Evolutionary conservation across 2,113 vertebrate genomes (phyloP), one percentile per base, ranked within the genome.

Genomic region (Ctenodactylus gundi): DNA sequence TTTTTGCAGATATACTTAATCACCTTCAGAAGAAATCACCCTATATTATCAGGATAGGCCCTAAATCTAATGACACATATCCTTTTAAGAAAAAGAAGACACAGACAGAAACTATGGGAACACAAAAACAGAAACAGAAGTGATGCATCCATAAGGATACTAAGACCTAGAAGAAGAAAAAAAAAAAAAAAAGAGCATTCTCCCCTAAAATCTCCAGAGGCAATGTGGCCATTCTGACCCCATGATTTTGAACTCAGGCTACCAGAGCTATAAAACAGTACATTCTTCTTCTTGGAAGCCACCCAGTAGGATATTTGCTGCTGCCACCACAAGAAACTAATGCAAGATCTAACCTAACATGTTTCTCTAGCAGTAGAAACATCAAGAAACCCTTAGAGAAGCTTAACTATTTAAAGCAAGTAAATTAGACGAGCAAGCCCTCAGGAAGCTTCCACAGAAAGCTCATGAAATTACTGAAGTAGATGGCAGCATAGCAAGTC

Each of bases 21-120:
- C 10, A 86, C 72, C 29, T n/a, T 70, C 49, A 84, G 31, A 91
- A 67, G 34, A 97, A 49, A 86, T 75, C 85, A 94, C 68, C 44
- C 94, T 84, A n/a, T 65, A 91, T 94, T 95, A 86, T 49, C n/a
- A n/a, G 51, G 31, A 72, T 64, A 21, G 51, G 25, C 29, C 77
- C 53, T 82, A 90, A 82, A 85, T 39, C 49, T 65, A 90, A 21
- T 57, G n/a, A 64, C 4, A 31, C 85, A n/a, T 90, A 29, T 88
- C 81, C 55, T 87, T 75, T 6, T 55, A 64, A 91, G 51, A 93
- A 21, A 67, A 41, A 86, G 36, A 76, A 87, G n/a, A 25, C 10
- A 46, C 10, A 21, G 49, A 85, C 72, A 73, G 20, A 91, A 34
- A 9, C n/a, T 49, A 62, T 17, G 13, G 72, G 39, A 94, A 86